Percentiles rank a stretch among this genome's conserved stretches.
These are phyloP conservation scores for Paradoxurus hermaphroditus DNA, from an alignment of 2,113 vertebrate genomes.

Conservation along the genomic window DNA sequence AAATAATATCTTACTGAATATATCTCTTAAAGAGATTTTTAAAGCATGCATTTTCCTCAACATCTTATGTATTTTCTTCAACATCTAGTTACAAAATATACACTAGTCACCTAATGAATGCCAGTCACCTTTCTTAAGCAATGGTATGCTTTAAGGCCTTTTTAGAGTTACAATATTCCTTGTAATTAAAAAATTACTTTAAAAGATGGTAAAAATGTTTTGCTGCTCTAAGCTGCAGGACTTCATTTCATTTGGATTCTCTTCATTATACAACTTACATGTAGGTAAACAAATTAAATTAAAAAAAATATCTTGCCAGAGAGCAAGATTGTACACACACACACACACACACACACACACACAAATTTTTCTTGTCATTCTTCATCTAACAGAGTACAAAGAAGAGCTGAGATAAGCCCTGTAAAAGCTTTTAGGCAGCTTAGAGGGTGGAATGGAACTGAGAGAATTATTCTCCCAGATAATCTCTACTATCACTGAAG, in stretches of 20 bases:
- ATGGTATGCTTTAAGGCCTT: neutral
- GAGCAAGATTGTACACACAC: neutral
- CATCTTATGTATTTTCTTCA: neutral
- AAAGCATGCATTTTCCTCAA: neutral
- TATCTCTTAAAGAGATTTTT: neutral
- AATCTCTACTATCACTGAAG: neutral
- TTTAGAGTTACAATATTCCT: neutral
- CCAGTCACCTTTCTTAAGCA: neutral
- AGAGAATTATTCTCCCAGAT: fast-evolving
- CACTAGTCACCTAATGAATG: neutral
- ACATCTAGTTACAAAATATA: neutral
- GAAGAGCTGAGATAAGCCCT: neutral
- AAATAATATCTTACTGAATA: neutral
- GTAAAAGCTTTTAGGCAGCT: neutral
- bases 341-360: neutral
- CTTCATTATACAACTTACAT: neutral
- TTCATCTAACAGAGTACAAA: neutral
- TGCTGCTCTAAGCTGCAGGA: neutral
- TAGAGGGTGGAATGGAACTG: neutral
- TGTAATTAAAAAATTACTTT: neutral
- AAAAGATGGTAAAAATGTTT: neutral
- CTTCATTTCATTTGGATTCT: neutral
- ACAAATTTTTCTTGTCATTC: neutral
- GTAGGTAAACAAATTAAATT: neutral
- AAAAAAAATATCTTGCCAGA: neutral